Percentiles rank a stretch among this genome's conserved stretches.
Evolutionary conservation across 2,113 vertebrate species (phyloP).

Genomic region (Nanorana parkeri): DNA sequence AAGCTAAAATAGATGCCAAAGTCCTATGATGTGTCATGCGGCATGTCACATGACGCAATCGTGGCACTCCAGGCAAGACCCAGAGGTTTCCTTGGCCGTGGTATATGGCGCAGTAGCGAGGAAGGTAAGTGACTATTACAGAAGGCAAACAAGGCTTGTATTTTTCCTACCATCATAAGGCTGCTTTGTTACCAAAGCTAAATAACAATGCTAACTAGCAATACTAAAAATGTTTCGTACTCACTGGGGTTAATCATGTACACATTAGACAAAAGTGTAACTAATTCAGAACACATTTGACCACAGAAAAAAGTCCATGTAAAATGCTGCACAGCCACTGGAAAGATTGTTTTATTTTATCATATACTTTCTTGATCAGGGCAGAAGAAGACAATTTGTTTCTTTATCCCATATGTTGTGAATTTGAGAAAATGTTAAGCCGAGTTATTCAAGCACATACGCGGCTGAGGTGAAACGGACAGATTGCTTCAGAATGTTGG

Average conservation of each 20-base stretch:
- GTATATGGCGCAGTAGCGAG: no score
- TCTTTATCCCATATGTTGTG: constrained; percentile 23
- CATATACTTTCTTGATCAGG: background rate
- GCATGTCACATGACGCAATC: no score
- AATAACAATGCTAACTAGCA: no score
- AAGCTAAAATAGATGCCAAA: no score
- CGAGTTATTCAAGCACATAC: background rate
- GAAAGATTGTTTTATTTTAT: constrained; percentile 9
- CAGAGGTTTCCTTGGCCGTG: no score
- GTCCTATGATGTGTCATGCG: no score
- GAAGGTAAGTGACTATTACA: no score
- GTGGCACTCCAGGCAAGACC: no score
- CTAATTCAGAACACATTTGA: constrained; percentile 5
- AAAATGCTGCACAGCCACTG: background rate
- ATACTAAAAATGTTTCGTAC: background rate
- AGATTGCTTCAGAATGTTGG: background rate
- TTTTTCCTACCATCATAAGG: no score
- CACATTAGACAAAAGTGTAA: background rate
- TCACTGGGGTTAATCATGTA: background rate
- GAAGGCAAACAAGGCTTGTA: no score
- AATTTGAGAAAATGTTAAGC: background rate
- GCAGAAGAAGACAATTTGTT: background rate
- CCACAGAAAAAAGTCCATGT: background rate
- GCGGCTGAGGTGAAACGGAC: background rate
- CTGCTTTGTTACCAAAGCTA: no score